Conservation (phyloP, 2,888 invertebrate species). For the Abscondita cerata region DNA sequence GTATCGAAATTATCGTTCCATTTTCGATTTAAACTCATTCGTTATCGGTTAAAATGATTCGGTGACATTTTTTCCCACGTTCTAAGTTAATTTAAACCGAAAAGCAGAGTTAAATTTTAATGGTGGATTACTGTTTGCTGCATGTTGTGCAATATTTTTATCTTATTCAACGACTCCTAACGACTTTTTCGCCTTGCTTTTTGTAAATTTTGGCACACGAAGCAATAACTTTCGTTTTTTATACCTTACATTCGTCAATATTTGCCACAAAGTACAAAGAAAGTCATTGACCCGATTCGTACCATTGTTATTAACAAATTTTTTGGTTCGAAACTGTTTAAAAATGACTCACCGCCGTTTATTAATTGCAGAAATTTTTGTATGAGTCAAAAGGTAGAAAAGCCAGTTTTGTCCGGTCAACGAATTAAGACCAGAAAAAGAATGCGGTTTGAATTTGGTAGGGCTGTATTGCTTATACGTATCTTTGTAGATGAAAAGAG, state of each 20-base stretch:
- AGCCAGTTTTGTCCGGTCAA: conserved; percentile 99
- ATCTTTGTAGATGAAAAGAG: conserved; percentile 93
- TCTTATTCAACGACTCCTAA: neutral
- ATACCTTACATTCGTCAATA: neutral
- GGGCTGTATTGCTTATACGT: neutral
- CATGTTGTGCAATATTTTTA: conserved; percentile 34
- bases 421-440: conserved; percentile 99
- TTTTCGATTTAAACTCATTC: neutral
- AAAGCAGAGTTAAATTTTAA: conserved; percentile 15
- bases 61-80: neutral
- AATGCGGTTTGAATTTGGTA: conserved; percentile 71
- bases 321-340: conserved; percentile 15
- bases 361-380: conserved; percentile 68
- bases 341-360: conserved; percentile 11
- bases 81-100: neutral
- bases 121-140: conserved; percentile 28
- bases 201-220: neutral
- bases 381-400: conserved; percentile 99
- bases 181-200: neutral
- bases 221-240: neutral
- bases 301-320: conserved; percentile 26
- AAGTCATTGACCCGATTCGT: conserved; percentile 33
- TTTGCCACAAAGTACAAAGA: conserved; percentile 18
- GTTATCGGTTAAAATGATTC: neutral
- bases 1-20: conserved; percentile 42